These are phyloP conservation scores for Dynastes hyllus DNA, from an alignment of 2,888 invertebrate genomes.

Conservation along the genomic window DNA sequence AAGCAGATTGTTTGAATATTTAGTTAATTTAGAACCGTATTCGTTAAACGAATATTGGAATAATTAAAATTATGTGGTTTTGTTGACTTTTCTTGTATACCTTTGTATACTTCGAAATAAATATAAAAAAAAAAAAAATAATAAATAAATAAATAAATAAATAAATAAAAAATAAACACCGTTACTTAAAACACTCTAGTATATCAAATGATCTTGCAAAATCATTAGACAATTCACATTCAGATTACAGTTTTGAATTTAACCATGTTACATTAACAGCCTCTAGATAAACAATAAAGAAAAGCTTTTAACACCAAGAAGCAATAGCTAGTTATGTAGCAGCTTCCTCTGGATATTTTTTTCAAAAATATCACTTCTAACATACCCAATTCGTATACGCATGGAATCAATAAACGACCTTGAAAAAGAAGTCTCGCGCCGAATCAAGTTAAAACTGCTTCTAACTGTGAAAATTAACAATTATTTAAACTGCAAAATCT, in stretches of 20 bases:
- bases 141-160: too few species aligned
- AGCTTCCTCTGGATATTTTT: constrained; percentile 73
- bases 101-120: too few species aligned
- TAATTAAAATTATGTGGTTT: too few species aligned
- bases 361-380: constrained; percentile 85
- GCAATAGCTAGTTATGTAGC: constrained; percentile 45
- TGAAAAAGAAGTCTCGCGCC: background rate
- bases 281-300: constrained; percentile 2
- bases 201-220: constrained; percentile 60
- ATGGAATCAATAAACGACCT: constrained; percentile 26
- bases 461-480: constrained; percentile 71
- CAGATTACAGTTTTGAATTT: constrained; percentile 76
- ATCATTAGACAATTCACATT: constrained; percentile 75
- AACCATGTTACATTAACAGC: constrained; percentile 67
- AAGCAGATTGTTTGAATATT: too few species aligned
- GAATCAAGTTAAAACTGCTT: background rate
- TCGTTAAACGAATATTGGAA: too few species aligned
- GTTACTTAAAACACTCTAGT: too few species aligned
- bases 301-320: constrained; percentile 17
- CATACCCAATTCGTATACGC: constrained; percentile 73
- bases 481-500: constrained; percentile 86
- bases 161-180: too few species aligned
- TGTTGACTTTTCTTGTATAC: too few species aligned
- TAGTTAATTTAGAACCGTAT: too few species aligned
- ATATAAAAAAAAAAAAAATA: too few species aligned